Evolutionary conservation across 1,140 invertebrate species (phyloP), one percentile per base, ranked within the genome.

Genomic region (Solen grandis): DNA sequence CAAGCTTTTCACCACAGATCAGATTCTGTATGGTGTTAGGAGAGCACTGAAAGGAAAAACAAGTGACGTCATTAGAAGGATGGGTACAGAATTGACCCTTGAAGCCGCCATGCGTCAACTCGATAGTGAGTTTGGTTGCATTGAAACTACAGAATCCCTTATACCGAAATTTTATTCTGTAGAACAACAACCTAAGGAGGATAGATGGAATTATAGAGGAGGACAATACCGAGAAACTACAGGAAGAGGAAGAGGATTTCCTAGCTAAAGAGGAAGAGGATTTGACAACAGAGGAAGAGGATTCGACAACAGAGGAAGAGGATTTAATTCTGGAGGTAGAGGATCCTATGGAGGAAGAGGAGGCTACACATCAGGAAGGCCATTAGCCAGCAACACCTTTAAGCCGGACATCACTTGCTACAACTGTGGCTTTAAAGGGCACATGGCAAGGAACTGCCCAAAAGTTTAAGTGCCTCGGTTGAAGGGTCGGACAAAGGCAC

Each of bases 381-480:
- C n/a, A n/a, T n/a, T n/a, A n/a, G n/a, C n/a, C n/a, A n/a, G n/a
- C n/a, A n/a, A n/a, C n/a, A n/a, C n/a, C n/a, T n/a, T n/a, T n/a
- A n/a, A n/a, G n/a, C n/a, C n/a, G n/a, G n/a, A n/a, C n/a, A n/a
- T n/a, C n/a, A n/a, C 33, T n/a, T n/a, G n/a, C n/a, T n/a, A n/a
- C n/a, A n/a, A n/a, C n/a, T n/a, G n/a, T n/a, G n/a, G n/a, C n/a
- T n/a, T n/a, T n/a, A 54, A 70, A 25, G 66, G 66, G 27, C 69
- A 72, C 52, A 31, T 57, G 1, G 69, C 69, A 10, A 72, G 33
- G 25, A 33, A 57, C 52, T 72, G 69, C 52, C 69, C 69, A 57
- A 72, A 72, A 31, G 35, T n/a, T 2, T 63, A 5, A 1, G 35
- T 63, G 35, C 60, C 69, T 29, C 69, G 5, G 27, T 72, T 72